Conservation (phyloP, 2,888 invertebrate species). For the Dryomyza anilis region DNA sequence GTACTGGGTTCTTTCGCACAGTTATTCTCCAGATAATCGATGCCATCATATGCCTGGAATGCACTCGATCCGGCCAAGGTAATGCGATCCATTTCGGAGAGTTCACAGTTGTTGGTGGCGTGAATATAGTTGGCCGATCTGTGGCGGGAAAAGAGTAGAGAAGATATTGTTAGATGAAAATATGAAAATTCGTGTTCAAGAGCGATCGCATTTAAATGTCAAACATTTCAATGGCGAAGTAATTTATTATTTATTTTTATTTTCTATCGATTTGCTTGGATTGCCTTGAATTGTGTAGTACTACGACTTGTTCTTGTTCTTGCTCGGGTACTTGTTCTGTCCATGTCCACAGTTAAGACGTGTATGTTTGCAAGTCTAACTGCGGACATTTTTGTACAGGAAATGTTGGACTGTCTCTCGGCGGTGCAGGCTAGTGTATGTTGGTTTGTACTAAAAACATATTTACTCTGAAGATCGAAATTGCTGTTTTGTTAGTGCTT, state of each 20-base stretch:
- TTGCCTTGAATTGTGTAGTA: background rate
- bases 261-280: background rate
- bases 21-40: constrained; percentile 88
- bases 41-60: constrained; percentile 72
- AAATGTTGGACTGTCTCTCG: constrained; percentile 3
- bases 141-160: constrained; percentile 45
- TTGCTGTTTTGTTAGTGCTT: no score
- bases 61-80: constrained; percentile 82
- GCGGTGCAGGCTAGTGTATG: no score
- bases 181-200: constrained; percentile 15
- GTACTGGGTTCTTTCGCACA: constrained; percentile 91
- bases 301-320: background rate
- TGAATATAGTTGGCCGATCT: constrained; percentile 91
- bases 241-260: background rate
- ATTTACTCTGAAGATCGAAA: no score
- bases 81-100: constrained; percentile 90
- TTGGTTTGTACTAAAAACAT: no score
- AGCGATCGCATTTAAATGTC: constrained; percentile 20
- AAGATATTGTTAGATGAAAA: constrained; percentile 11
- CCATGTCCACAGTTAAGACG: no score
- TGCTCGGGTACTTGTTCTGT: no score
- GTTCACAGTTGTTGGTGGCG: constrained; percentile 81
- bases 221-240: constrained; percentile 20
- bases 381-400: constrained; percentile 12
- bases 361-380: no score